Conservation (phyloP, 2,888 invertebrate species). For the Lycophotia porphyrea region DNA sequence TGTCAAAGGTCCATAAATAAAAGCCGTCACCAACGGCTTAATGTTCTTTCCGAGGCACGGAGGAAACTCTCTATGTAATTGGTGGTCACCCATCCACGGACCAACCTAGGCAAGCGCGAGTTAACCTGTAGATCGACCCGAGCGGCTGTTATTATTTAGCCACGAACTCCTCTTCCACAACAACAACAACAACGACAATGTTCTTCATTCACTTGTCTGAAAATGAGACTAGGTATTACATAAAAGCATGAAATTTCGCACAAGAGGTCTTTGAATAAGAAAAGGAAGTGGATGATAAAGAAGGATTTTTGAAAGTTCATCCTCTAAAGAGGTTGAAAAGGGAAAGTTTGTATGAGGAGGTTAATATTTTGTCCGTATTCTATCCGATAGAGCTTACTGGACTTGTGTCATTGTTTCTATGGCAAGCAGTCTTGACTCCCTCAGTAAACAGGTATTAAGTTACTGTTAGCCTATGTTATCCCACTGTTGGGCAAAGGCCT, state of each 20-base stretch:
- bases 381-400: not conserved
- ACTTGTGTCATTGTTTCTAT: not conserved
- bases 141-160: not conserved
- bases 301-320: not conserved
- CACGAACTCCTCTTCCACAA: not conserved
- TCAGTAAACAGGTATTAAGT: not conserved
- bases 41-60: not conserved
- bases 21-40: not conserved
- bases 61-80: not conserved
- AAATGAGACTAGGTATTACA: not conserved
- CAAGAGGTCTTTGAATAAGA: not conserved
- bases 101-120: not conserved
- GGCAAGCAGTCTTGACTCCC: not conserved
- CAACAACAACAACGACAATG: not conserved
- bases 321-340: not conserved
- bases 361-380: not conserved
- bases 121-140: constrained; percentile 1
- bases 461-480: not conserved
- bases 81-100: not conserved
- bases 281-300: not conserved
- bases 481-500: not conserved
- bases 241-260: not conserved
- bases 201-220: not conserved
- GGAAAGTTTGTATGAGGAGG: no score
- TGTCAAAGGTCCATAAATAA: not conserved